phyloP scores from a whole-genome alignment of 2,888 invertebrate genomes.

The Lacanobia oleracea region DNA sequence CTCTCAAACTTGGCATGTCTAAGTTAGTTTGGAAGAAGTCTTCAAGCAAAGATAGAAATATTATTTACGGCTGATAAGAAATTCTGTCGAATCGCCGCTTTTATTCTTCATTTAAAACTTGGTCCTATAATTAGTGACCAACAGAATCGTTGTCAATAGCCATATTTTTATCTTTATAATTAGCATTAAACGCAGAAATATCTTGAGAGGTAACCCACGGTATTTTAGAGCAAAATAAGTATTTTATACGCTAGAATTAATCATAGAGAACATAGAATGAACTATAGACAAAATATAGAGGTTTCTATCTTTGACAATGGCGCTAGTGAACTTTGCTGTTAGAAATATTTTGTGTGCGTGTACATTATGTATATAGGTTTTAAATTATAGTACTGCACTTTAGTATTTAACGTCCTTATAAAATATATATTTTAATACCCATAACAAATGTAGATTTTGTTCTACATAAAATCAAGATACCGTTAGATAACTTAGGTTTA shows the following conservation, averaged over 20 bases:
- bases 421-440: neutral
- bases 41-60: no score
- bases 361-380: constrained; percentile 48
- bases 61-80: no score
- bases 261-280: constrained; percentile 29
- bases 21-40: no score
- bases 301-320: constrained; percentile 13
- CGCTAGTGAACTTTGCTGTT: constrained; percentile 37
- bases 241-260: constrained; percentile 39
- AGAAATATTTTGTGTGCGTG: constrained; percentile 32
- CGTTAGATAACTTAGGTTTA: constrained; percentile 1
- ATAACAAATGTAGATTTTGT: neutral
- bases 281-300: constrained; percentile 23
- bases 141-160: constrained; percentile 34
- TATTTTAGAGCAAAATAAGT: constrained; percentile 21
- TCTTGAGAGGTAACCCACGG: constrained; percentile 15
- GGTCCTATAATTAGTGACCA: constrained; percentile 3
- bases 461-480: neutral
- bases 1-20: neutral
- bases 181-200: constrained; percentile 23
- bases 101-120: no score
- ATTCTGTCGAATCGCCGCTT: no score
- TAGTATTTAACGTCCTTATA: neutral
- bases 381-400: constrained; percentile 20
- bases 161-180: constrained; percentile 65